Evolutionary conservation across 2,113 vertebrate species (phyloP).

Genomic region (Penelope pileata): DNA sequence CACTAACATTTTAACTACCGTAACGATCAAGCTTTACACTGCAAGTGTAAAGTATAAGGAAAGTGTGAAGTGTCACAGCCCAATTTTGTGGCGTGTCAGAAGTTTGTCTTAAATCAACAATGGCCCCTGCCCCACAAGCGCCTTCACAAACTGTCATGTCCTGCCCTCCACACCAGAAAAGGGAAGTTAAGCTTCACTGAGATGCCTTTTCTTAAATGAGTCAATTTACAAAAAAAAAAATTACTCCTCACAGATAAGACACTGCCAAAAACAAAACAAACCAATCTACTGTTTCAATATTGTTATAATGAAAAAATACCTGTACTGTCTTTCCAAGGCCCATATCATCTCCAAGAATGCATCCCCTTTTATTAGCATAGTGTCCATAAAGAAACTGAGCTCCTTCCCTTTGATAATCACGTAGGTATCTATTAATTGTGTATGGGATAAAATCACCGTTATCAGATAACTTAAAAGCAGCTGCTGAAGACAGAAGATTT

Average conservation of each 20-base stretch:
- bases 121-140: background rate
- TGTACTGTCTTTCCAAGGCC: slow-evolving; percentile 97
- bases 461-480: slow-evolving; percentile 81
- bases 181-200: background rate
- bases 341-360: slow-evolving; percentile 98
- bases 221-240: background rate
- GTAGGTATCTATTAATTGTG: slow-evolving; percentile 94
- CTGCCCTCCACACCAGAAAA: background rate
- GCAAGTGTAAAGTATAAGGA: too few species aligned
- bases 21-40: background rate
- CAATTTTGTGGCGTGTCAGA: background rate
- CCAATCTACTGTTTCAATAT: background rate
- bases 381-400: slow-evolving; percentile 87
- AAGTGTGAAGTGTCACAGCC: background rate
- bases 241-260: background rate
- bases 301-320: slow-evolving; percentile 73
- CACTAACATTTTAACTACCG: fast-evolving
- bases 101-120: background rate
- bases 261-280: background rate
- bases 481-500: slow-evolving; percentile 67
- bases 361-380: slow-evolving; percentile 83
- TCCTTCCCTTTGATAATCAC: slow-evolving; percentile 94
- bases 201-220: background rate
- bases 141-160: fast-evolving
- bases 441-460: slow-evolving; percentile 84